A percentile compares a stretch with the other conserved stretches of the same genome.
Evolutionary conservation across 2,797 vertebrate genomes (phyloP).

Genomic region (Sebastiscus tertius): DNA sequence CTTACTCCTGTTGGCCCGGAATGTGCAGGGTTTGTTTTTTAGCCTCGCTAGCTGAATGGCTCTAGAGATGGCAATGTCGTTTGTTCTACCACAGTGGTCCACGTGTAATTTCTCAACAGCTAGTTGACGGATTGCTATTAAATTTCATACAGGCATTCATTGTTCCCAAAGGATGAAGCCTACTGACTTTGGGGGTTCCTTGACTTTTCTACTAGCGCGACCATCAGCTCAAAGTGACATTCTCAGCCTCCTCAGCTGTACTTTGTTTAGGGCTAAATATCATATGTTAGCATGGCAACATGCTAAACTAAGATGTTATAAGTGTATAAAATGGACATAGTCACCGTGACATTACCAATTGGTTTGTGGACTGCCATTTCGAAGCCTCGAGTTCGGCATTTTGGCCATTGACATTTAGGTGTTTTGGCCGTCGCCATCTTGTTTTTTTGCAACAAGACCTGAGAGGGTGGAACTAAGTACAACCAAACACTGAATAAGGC

Average conservation of each 20-base stretch:
- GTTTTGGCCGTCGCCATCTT: no score
- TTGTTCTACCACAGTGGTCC: neutral
- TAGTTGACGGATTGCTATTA: neutral
- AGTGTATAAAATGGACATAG: neutral
- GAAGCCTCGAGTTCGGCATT: no score
- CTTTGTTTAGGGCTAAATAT: neutral
- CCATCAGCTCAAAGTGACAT: neutral
- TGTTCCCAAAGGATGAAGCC: neutral
- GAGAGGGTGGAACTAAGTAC: no score
- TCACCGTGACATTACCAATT: no score
- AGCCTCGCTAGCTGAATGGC: neutral
- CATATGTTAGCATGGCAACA: neutral
- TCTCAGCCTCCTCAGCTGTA: neutral
- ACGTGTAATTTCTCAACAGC: neutral
- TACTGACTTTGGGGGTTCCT: neutral
- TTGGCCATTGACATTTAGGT: no score
- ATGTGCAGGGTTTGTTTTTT: neutral
- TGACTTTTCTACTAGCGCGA: neutral
- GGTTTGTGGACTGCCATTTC: no score
- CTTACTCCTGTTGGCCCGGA: slow-evolving; percentile 1
- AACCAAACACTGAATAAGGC: no score
- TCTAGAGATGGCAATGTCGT: neutral
- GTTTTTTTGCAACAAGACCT: neutral
- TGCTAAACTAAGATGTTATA: neutral
- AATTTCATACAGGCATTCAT: neutral